These are phyloP conservation scores for Baryphthengus martii DNA, from an alignment of 2,113 vertebrate species.

Conservation along the genomic window DNA sequence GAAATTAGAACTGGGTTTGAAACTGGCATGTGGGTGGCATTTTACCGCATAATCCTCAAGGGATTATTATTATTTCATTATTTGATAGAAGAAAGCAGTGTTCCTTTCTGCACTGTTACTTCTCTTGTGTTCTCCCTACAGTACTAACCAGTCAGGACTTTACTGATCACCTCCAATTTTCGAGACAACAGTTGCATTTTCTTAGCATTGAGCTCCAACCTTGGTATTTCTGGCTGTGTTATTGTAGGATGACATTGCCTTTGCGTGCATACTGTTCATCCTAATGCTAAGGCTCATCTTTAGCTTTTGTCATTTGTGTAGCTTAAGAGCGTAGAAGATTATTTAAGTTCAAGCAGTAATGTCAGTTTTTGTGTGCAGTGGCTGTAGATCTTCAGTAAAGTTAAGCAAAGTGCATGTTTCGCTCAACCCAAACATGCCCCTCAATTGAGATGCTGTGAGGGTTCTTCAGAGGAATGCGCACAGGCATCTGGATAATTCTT, in stretches of 20 bases:
- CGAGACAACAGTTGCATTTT: background rate
- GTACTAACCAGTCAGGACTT: background rate
- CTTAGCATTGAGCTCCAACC: background rate
- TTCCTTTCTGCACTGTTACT: background rate
- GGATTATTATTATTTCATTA: background rate
- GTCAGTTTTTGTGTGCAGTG: background rate
- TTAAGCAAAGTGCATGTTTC: background rate
- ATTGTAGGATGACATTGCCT: background rate
- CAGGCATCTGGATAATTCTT: background rate
- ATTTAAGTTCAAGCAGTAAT: background rate
- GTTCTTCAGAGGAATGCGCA: background rate
- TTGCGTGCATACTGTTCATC: rapidly evolving
- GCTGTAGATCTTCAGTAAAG: background rate
- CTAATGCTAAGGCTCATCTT: background rate
- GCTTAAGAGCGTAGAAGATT: background rate
- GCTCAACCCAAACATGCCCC: background rate
- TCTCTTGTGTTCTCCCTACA: background rate
- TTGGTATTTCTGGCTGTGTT: background rate
- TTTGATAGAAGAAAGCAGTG: background rate
- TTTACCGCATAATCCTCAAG: background rate
- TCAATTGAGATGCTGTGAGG: background rate
- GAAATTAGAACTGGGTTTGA: background rate
- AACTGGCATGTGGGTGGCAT: background rate
- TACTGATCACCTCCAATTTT: background rate
- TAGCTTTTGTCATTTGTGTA: background rate